A percentile compares a stretch with the other conserved stretches of the same genome.
Evolutionary conservation across 2,113 vertebrate genomes (phyloP).

Genomic region (Aldabrachelys gigantea): DNA sequence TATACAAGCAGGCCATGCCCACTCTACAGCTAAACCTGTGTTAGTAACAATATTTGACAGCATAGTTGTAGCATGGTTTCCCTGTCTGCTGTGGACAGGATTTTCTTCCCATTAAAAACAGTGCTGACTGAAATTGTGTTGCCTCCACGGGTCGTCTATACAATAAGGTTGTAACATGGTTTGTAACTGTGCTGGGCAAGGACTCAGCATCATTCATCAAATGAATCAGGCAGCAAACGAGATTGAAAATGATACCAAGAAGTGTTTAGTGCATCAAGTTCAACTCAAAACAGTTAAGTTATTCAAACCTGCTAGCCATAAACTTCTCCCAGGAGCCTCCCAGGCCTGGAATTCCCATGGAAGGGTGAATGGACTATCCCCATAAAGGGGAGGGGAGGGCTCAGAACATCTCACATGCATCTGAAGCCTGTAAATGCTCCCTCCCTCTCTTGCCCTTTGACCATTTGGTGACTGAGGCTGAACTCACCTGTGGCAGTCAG

Average conservation of each 20-base stretch:
- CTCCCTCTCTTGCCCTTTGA: fast-evolving
- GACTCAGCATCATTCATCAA: neutral
- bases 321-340: neutral
- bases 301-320: neutral
- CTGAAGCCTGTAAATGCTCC: fast-evolving
- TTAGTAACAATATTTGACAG: fast-evolving
- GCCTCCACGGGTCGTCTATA: neutral
- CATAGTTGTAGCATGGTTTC: neutral
- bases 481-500: conserved; percentile 87
- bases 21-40: neutral
- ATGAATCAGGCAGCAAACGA: neutral
- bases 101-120: neutral
- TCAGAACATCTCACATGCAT: fast-evolving
- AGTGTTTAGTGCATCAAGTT: fast-evolving
- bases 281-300: neutral
- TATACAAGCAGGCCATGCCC: neutral
- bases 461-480: fast-evolving
- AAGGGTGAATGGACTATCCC: fast-evolving
- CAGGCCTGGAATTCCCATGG: neutral
- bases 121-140: fast-evolving
- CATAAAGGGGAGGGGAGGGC: fast-evolving
- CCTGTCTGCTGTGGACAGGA: neutral
- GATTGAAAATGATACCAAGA: neutral
- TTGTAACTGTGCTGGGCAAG: fast-evolving
- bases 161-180: fast-evolving